These are phyloP conservation scores for Blastobasis lacticolella DNA, from an alignment of 2,888 invertebrate species.

Conservation along the genomic window DNA sequence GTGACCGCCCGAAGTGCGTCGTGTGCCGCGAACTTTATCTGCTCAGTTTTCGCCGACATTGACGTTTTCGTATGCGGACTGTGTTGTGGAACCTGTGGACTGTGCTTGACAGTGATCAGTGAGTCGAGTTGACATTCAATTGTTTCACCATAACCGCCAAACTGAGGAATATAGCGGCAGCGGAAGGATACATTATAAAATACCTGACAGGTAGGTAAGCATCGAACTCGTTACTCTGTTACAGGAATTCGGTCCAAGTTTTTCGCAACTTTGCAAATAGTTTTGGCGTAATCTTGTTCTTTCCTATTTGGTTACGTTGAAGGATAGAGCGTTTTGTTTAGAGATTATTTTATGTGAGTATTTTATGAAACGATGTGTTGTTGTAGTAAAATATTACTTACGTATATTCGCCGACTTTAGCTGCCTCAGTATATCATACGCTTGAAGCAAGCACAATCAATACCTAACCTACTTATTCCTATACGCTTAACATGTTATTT, in stretches of 20 bases:
- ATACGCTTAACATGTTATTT: too few relatives aligned
- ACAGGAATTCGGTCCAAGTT: slow-evolving; percentile 48
- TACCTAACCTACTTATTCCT: too few relatives aligned
- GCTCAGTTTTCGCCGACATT: slow-evolving; percentile 19
- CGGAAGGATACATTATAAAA: slow-evolving; percentile 62
- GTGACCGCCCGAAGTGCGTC: neutral
- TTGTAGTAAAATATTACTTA: too few relatives aligned
- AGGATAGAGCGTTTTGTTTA: too few relatives aligned
- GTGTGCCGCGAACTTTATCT: slow-evolving; percentile 13
- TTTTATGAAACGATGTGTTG: too few relatives aligned
- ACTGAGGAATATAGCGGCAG: slow-evolving; percentile 62
- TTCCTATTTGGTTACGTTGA: too few relatives aligned
- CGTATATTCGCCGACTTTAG: too few relatives aligned
- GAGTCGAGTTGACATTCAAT: slow-evolving; percentile 35
- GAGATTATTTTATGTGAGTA: too few relatives aligned
- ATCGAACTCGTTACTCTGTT: slow-evolving; percentile 15
- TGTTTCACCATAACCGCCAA: slow-evolving; percentile 42
- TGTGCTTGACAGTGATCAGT: slow-evolving; percentile 51
- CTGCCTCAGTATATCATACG: too few relatives aligned
- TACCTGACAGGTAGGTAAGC: slow-evolving; percentile 58
- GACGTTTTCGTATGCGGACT: slow-evolving; percentile 21
- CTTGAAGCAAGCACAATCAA: too few relatives aligned
- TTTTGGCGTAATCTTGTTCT: too few relatives aligned
- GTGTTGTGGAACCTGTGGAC: slow-evolving; percentile 33
- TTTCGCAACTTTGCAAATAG: neutral